These are phyloP conservation scores for Lissocephala sabroskyi DNA, from an alignment of 2,888 invertebrate genomes.

Conservation along the genomic window DNA sequence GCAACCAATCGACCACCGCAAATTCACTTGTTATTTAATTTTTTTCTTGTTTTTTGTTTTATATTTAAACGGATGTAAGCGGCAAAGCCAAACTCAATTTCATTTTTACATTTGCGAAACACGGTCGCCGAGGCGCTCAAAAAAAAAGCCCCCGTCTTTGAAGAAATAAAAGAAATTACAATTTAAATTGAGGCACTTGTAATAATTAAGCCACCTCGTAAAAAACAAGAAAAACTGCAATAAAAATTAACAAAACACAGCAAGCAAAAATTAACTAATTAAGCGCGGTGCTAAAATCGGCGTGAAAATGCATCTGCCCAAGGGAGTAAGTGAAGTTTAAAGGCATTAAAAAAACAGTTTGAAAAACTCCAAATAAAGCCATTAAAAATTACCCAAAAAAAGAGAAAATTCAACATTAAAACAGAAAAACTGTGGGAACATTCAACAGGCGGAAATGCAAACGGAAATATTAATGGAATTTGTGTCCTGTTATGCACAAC, in stretches of 20 bases:
- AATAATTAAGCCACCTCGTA: not conserved
- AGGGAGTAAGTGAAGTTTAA: constrained; percentile 53
- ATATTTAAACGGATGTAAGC: constrained; percentile 49
- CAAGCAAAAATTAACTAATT: no score
- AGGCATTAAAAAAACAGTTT: not conserved
- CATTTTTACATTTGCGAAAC: constrained; percentile 33
- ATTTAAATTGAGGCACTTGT: no score
- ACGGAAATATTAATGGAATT: no score
- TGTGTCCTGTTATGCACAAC: no score
- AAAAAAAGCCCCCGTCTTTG: no score
- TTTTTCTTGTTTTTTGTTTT: constrained; percentile 30
- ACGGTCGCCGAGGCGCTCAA: constrained; percentile 18
- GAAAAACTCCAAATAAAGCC: not conserved
- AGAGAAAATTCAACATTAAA: no score
- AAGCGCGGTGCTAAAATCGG: constrained; percentile 21
- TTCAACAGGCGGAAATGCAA: no score
- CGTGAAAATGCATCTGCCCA: constrained; percentile 49
- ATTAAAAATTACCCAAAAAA: no score
- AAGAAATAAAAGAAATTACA: not conserved
- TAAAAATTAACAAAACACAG: not conserved
- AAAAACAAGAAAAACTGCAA: not conserved
- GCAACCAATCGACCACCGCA: constrained; percentile 28
- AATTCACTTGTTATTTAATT: constrained; percentile 6
- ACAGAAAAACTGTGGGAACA: no score
- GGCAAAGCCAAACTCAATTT: constrained; percentile 43